Evolutionary conservation across 2,113 vertebrate species (phyloP), one percentile per base, ranked within the genome.

Genomic region (Hemiprocne comata): DNA sequence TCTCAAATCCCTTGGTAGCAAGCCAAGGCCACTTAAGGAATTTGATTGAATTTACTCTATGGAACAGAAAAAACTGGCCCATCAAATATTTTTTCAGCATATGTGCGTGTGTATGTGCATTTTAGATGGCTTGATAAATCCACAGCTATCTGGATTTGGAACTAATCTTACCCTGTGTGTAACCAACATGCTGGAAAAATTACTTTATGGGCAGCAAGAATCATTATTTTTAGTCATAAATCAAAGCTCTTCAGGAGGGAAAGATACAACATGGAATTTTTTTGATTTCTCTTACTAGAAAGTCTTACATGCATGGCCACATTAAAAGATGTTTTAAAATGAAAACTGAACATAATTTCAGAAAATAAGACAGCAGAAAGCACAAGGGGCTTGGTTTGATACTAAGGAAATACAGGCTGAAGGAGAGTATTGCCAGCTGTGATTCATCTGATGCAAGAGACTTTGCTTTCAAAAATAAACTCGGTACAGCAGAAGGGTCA

Each of bases 61-160:
- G 24, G 54, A 89, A 85, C 12, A 84, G 75, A 14, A 67, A 83
- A 92, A 72, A 62, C 2, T 44, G 50, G 12, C 61, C 66, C 54
- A 69, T 8, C 10, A 4, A 72, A 78, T 71, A n/a, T 67, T 75
- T 94, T 84, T 67, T 64, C 84, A 85, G 50, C 84, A 48, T 40
- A 23, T 82, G 70, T 89, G 79, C 17, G 3, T 76, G 55, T 46
- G 24, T 20, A 42, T 89, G 46, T 84, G 90, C 40, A 29, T 78
- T 92, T 93, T 50, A 92, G 69, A 92, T 84, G 61, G 57, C 36
- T 89, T 90, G 94, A 94, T 96, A 97, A 96, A 96, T 82, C 83
- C 92, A 58, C 80, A 94, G 95, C 50, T 96, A 96, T 96, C 84
- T 94, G 76, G 80, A 87, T 93, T 94, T 96, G 95, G 92, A 96